Conservation (phyloP, 2,888 invertebrate genomes). For the Tortricodes alternella region DNA sequence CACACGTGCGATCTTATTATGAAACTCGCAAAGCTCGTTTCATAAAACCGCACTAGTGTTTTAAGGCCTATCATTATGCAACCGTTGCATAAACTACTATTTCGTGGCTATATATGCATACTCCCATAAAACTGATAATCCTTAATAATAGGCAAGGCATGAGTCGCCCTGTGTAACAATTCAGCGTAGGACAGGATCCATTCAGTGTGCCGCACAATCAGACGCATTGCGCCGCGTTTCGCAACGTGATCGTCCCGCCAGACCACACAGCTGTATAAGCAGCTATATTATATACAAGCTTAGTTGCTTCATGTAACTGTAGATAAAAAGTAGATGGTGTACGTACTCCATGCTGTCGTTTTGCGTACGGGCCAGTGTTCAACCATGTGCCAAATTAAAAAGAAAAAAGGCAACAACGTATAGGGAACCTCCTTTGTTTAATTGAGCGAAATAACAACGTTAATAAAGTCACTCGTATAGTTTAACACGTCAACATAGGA, state of each 20-base stretch:
- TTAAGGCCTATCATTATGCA: too few species aligned
- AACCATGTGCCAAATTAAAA: conserved; percentile 25
- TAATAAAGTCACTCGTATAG: too few species aligned
- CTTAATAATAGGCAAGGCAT: neutral
- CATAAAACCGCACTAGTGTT: too few species aligned
- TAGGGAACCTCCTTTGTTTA: too few species aligned
- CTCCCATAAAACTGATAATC: neutral
- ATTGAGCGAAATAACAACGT: too few species aligned
- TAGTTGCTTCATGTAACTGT: conserved; percentile 7
- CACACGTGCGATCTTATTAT: too few species aligned
- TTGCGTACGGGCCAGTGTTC: conserved; percentile 14
- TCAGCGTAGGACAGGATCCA: conserved; percentile 1
- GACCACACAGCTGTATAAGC: conserved; percentile 4
- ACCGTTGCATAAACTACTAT: too few species aligned
- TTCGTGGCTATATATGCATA: too few species aligned
- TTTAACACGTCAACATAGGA: neutral
- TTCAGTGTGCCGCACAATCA: conserved; percentile 2
- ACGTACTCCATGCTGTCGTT: conserved; percentile 15
- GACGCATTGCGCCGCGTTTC: conserved; percentile 25
- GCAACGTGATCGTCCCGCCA: conserved; percentile 26
- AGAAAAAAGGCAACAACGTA: neutral
- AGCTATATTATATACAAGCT: conserved; percentile 5
- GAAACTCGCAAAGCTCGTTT: too few species aligned
- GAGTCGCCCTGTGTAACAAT: conserved; percentile 13
- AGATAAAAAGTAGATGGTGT: too few species aligned